Percentiles rank a stretch among this genome's conserved stretches.
Evolutionary conservation across 2,888 invertebrate genomes (phyloP).

Genomic region (Dysmachus trigonus): DNA sequence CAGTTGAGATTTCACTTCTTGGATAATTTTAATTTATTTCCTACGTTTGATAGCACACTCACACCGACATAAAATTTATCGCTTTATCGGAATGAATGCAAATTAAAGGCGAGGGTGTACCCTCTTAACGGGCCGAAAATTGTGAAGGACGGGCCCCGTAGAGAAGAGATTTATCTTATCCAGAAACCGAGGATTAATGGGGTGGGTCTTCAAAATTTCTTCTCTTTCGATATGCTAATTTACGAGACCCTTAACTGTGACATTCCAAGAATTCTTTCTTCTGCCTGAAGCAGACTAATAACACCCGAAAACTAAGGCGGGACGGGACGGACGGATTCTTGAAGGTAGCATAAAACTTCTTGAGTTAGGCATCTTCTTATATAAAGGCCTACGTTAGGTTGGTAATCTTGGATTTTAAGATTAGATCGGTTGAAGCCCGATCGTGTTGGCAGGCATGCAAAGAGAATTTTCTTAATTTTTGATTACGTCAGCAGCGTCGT

Average conservation of each 20-base stretch:
- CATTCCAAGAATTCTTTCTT: not conserved
- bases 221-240: conserved; percentile 30
- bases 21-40: conserved; percentile 35
- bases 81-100: conserved; percentile 13
- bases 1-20: not conserved
- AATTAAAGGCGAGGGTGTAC: not conserved
- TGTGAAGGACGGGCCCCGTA: not conserved
- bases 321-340: not conserved
- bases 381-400: not conserved
- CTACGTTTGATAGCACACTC: not conserved
- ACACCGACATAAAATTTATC: not conserved
- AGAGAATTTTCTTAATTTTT: conserved; percentile 12
- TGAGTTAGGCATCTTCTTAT: not conserved
- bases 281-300: not conserved
- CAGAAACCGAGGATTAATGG: conserved; percentile 27
- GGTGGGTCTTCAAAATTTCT: conserved; percentile 8
- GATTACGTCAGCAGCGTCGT: conserved; percentile 13
- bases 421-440: not conserved
- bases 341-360: conserved; percentile 4
- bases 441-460: not conserved
- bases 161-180: conserved; percentile 10
- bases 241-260: conserved; percentile 1
- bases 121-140: not conserved
- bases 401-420: not conserved
- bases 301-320: no score